phyloP scores from a whole-genome alignment of 1,140 invertebrate species.

The Cylas formicarius region DNA sequence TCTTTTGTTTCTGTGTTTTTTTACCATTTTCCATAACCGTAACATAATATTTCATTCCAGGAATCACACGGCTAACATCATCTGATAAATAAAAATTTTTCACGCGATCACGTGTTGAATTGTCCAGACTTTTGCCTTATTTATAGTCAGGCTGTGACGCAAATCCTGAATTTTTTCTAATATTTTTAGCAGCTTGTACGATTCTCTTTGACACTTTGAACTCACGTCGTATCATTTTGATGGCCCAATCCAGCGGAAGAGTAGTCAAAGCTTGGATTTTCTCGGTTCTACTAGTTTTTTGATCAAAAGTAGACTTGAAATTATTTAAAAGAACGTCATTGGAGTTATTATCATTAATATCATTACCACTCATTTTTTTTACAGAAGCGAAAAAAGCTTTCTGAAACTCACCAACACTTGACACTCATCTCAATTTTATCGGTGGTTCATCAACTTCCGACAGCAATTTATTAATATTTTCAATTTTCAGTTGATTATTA shows the following conservation, averaged over 20 bases:
- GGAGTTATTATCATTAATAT: no score
- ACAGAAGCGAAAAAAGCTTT: no score
- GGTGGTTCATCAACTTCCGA: no score
- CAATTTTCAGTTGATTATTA: no score
- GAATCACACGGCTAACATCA: conserved; percentile 8
- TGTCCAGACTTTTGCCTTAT: conserved; percentile 2
- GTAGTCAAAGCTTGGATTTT: conserved; percentile 9
- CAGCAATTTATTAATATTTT: no score
- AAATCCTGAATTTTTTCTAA: conserved; percentile 9
- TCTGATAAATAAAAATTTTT: conserved; percentile 6
- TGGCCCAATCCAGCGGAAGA: conserved; percentile 3
- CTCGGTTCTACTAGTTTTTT: conserved; percentile 7
- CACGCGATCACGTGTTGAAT: conserved; percentile 5
- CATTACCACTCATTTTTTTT: no score
- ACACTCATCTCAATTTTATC: no score
- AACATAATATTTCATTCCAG: conserved; percentile 5
- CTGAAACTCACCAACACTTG: no score
- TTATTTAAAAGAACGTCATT: no score
- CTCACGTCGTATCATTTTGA: conserved; percentile 5
- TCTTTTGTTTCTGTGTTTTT: conserved; percentile 7
- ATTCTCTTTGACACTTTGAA: conserved; percentile 4
- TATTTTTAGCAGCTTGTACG: conserved; percentile 7
- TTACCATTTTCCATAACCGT: not conserved
- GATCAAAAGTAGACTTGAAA: no score
- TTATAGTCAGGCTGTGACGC: conserved; percentile 5